A percentile compares a stretch with the other conserved stretches of the same genome.
Conservation (phyloP, 2,797 vertebrate species). For the Botia kubotai region DNA sequence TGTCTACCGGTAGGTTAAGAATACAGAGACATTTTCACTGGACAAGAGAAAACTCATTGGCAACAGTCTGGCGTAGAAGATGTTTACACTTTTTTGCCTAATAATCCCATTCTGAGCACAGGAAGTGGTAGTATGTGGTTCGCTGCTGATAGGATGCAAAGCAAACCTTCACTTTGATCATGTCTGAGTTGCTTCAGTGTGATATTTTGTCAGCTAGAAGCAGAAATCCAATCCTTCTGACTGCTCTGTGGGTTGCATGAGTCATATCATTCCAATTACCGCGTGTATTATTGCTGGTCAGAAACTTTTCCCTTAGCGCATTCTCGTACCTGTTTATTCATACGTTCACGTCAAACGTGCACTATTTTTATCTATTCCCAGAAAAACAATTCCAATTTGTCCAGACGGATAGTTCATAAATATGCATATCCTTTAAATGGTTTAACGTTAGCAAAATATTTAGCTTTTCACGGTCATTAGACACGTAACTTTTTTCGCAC, state of each 20-base stretch:
- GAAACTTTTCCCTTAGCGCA: slow-evolving; percentile 19
- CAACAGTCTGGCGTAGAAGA: background rate
- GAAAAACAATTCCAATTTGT: slow-evolving; percentile 16
- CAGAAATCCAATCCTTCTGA: slow-evolving; percentile 32
- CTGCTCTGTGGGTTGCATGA: slow-evolving; percentile 52
- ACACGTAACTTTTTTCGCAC: background rate
- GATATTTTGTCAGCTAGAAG: slow-evolving; percentile 34
- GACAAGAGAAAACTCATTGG: background rate
- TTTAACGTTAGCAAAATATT: slow-evolving; percentile 33
- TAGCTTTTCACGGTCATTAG: slow-evolving; percentile 14
- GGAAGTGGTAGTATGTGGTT: slow-evolving; percentile 10
- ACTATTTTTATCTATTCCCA: slow-evolving; percentile 4
- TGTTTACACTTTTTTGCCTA: background rate
- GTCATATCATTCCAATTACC: slow-evolving; percentile 56
- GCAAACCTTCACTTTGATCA: slow-evolving; percentile 32
- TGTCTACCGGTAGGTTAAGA: too few relatives aligned
- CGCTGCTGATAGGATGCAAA: background rate
- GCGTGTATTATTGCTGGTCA: slow-evolving; percentile 38
- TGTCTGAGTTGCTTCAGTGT: slow-evolving; percentile 2
- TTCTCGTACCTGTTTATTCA: slow-evolving; percentile 37
- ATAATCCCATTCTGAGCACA: slow-evolving; percentile 13
- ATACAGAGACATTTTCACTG: background rate
- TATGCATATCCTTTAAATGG: background rate
- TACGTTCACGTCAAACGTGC: slow-evolving; percentile 31
- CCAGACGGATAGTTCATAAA: background rate